These are phyloP conservation scores for Pholis gunnellus DNA, from an alignment of 2,113 vertebrate genomes.

Conservation along the genomic window DNA sequence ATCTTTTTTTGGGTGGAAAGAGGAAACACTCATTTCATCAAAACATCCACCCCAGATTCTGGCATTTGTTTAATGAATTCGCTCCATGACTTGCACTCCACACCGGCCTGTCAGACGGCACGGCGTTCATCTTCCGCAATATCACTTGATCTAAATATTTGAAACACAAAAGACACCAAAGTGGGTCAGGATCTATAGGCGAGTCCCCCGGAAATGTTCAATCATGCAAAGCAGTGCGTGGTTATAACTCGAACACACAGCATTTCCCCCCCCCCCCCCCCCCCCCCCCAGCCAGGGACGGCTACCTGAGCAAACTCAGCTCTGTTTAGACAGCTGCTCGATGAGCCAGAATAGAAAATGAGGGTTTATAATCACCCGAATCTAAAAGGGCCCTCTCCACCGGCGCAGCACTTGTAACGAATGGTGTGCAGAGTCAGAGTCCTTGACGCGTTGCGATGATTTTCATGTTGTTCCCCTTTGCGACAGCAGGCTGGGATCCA, in stretches of 20 bases:
- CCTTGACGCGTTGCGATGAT: slow-evolving; percentile 63
- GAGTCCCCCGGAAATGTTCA: slow-evolving; percentile 54
- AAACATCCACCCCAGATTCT: slow-evolving; percentile 37
- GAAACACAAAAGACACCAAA: slow-evolving; percentile 68
- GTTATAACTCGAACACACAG: slow-evolving; percentile 61
- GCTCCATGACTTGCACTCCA: slow-evolving; percentile 31
- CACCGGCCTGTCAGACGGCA: slow-evolving; percentile 36
- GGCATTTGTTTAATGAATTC: slow-evolving; percentile 56
- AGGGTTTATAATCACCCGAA: slow-evolving; percentile 70
- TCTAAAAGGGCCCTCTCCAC: slow-evolving; percentile 60
- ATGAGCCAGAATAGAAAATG: slow-evolving; percentile 73
- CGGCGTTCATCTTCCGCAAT: slow-evolving; percentile 46
- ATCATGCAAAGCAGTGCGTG: slow-evolving; percentile 65
- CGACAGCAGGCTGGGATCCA: slow-evolving; percentile 48
- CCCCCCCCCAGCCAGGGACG: slow-evolving; percentile 38
- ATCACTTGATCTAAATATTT: slow-evolving; percentile 72
- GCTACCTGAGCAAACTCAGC: slow-evolving; percentile 75
- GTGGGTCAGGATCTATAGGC: slow-evolving; percentile 64
- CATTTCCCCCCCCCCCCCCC: slow-evolving; percentile 42
- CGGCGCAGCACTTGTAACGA: slow-evolving; percentile 46
- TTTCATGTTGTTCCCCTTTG: slow-evolving; percentile 51
- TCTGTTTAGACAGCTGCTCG: slow-evolving; percentile 79
- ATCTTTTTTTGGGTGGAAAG: slow-evolving; percentile 25
- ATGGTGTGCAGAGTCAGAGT: slow-evolving; percentile 58
- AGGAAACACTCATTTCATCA: slow-evolving; percentile 28